Conservation (phyloP, 2,113 vertebrate genomes). For the Catagonus wagneri region DNA sequence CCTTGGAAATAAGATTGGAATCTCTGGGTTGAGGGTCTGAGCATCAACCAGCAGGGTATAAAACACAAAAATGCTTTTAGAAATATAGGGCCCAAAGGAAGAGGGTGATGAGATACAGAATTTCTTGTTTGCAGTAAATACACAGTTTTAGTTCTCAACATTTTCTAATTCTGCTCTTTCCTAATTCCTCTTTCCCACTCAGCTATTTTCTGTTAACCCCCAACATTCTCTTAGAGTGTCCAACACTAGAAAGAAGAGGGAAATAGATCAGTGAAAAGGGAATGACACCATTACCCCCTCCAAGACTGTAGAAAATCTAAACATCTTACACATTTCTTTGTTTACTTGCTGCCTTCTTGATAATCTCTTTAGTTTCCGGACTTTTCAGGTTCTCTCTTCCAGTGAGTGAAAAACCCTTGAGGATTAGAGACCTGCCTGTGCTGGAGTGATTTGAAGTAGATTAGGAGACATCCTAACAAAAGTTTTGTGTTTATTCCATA, state of each 20-base stretch:
- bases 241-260: not conserved
- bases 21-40: not conserved
- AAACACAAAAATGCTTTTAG: slow-evolving; percentile 1
- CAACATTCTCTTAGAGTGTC: not conserved
- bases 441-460: not conserved
- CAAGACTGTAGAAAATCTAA: not conserved
- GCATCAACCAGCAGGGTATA: not conserved
- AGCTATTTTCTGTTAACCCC: not conserved
- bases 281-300: not conserved
- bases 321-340: not conserved
- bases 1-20: not conserved
- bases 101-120: not conserved
- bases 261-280: not conserved
- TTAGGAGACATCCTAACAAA: not conserved
- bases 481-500: not conserved
- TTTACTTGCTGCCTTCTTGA: not conserved
- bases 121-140: slow-evolving; percentile 26
- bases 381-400: not conserved
- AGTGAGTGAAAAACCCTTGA: not conserved
- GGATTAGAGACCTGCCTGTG: not conserved
- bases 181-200: not conserved
- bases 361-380: not conserved
- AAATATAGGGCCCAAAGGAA: not conserved
- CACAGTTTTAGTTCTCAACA: not conserved
- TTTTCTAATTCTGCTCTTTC: not conserved